Base-by-base conservation (phyloP, 1,140 invertebrate genomes). In the Eueides isabella region DNA sequence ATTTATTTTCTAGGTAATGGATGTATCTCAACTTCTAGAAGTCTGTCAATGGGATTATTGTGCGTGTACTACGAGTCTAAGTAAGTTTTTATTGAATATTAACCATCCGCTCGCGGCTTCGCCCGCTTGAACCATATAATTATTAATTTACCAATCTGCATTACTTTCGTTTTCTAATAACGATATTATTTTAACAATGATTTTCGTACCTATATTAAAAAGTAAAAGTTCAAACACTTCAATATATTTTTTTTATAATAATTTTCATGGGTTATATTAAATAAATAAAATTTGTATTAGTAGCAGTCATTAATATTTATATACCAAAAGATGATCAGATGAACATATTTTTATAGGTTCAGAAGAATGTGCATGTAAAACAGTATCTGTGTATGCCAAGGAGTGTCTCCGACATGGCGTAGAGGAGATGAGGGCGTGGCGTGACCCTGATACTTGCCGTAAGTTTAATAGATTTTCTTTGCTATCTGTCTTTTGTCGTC, bases 11-110 rank as follows among this genome's bases (percentile, higher is more conserved):
- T 73, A 92, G 93, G 94, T 94, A 7, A 93, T 96, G 77, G 94
- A 95, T 79, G 86, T 94, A 70, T 78, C 91, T 26, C 78, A 94
- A 68, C 73, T 96, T 48, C 74, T 95, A 69, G 94, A 96, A 81
- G 94, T 96, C 2, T 98, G 97, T 82, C 93, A 95, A 74, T 96
- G 95, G 91, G 97, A 98, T 85, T 97, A 96, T 85, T 98, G 96
- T 83, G 92, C 94, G n/a, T 97, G 97, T 77, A 83, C 78, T 14
- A 72, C 78, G 1, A 86, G 81, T 30, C 67, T 82, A 26, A 89
- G 91, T 93, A 80, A 85, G 88, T 83, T 64, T 11, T 55, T 26
- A 26, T 26, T 55, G 9, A 55, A 23, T 55, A 55, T 55, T 55
- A 26, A 23, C 12, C 12, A 38, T n/a, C n/a, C n/a, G n/a, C n/a